A percentile compares a stretch with the other conserved stretches of the same genome.
Conservation (phyloP, 2,888 invertebrate genomes). For the Chaitophorus viminalis region DNA sequence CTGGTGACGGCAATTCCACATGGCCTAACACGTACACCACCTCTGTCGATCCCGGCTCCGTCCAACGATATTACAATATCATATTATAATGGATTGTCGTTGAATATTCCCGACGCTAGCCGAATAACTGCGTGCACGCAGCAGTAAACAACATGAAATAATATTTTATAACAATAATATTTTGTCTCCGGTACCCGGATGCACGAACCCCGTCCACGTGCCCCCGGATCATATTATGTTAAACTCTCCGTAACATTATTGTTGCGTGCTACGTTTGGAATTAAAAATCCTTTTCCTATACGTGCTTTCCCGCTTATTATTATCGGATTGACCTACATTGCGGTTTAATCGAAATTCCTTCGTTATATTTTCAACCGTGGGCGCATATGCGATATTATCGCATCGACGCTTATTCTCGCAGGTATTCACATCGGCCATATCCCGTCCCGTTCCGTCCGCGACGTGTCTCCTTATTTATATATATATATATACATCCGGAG, state of each 20-base stretch:
- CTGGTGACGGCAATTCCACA: no score
- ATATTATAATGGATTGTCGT: no score
- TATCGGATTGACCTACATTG: neutral
- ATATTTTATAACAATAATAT: neutral
- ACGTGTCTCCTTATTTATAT: no score
- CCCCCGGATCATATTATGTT: neutral
- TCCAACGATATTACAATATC: no score
- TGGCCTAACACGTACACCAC: no score
- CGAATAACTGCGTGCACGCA: neutral
- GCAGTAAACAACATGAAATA: neutral
- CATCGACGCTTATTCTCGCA: neutral
- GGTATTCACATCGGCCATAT: no score
- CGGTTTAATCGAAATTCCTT: conserved; percentile 41
- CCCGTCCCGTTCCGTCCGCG: no score
- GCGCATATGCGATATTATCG: neutral
- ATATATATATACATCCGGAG: no score
- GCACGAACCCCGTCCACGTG: neutral
- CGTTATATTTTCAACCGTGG: neutral
- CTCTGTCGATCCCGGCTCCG: no score
- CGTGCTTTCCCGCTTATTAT: neutral
- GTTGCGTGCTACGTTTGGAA: neutral
- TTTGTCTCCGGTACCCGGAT: neutral
- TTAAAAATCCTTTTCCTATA: conserved; percentile 37
- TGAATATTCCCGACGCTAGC: neutral
- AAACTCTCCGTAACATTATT: conserved; percentile 34